Evolutionary conservation across 2,888 invertebrate species (phyloP), one percentile per base, ranked within the genome.

Genomic region (Gnatocerus cornutus): DNA sequence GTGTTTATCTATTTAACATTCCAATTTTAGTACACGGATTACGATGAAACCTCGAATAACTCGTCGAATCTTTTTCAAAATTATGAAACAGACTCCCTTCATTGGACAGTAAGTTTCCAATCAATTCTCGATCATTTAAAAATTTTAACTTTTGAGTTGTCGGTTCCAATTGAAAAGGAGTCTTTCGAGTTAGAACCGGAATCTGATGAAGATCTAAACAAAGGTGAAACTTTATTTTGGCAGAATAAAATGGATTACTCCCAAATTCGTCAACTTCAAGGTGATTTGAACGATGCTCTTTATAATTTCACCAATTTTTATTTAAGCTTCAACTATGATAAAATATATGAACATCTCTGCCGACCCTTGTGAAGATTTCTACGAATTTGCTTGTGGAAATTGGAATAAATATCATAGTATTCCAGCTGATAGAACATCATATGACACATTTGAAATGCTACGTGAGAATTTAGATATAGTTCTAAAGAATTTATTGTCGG

Each of bases 391-490:
- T 0, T 96, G 92, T 81, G 96, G 96, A 0, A 94, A 94, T 78
- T 96, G 96, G 96, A 90, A 92, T 30, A 89, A 90, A 56, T 87
- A 91, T 43, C 94, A 96, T 84, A 93, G 94, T 0, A 94, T 97
- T 78, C 97, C 97, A 1, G 91, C 93, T 56, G 96, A 96, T 79
- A 93, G 95, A 84, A 92, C 94, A 4, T 92, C 93, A 3, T 96
- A 93, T 83, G 96, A 96, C 77, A 96, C 95, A 0, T 97, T 97
- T 82, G 95, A 95, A 86, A 93, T 94, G 88, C 86, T 97, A 4
- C 88, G 95, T 76, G 94, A 96, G 85, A 93, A 93, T 76, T 85
- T 94, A 50, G 93, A 94, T 80, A 80, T 87, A 0, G 90, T 92
- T 0, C 83, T 94, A 45, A 89, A 87, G 79, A 90, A 92, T 74